These are phyloP conservation scores for Macroglossus sobrinus DNA, from an alignment of 2,113 vertebrate genomes.

Conservation along the genomic window DNA sequence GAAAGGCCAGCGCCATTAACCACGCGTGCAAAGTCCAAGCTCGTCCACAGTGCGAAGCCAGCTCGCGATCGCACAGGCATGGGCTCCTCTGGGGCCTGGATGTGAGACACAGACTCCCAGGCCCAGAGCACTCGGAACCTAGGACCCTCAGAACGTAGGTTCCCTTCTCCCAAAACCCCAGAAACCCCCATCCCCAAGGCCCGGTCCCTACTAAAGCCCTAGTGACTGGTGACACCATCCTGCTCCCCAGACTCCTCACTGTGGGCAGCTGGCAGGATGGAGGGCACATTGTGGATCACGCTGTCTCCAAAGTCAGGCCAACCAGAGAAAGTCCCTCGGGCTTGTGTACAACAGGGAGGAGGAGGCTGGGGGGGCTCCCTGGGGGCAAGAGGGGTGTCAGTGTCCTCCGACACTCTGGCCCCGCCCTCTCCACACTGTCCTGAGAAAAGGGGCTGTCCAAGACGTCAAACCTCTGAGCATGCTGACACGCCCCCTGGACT, in stretches of 20 bases:
- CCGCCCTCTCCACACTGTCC: not conserved
- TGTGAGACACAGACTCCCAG: not conserved
- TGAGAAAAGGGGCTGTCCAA: not conserved
- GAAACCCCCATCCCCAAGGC: not conserved
- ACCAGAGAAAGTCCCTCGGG: slow-evolving; percentile 62
- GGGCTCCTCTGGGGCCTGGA: slow-evolving; percentile 84
- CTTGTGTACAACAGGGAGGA: slow-evolving; percentile 85
- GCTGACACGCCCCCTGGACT: not conserved
- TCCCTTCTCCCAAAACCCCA: not conserved
- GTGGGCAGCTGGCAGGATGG: slow-evolving; percentile 85
- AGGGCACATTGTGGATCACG: slow-evolving; percentile 56
- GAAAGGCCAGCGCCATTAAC: slow-evolving; percentile 88
- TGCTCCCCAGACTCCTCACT: slow-evolving; percentile 59
- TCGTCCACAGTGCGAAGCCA: slow-evolving; percentile 87
- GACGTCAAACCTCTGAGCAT: not conserved
- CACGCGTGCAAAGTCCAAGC: slow-evolving; percentile 86
- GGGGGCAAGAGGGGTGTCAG: not conserved
- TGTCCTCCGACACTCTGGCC: not conserved
- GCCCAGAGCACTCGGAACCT: not conserved
- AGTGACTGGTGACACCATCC: not conserved
- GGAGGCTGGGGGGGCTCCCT: slow-evolving; percentile 82
- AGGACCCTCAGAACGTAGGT: not conserved
- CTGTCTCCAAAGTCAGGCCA: slow-evolving; percentile 78
- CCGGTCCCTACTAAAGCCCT: not conserved
- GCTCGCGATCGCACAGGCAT: slow-evolving; percentile 74